Evolutionary conservation across 2,797 vertebrate genomes (phyloP).

Genomic region (Alca torda): DNA sequence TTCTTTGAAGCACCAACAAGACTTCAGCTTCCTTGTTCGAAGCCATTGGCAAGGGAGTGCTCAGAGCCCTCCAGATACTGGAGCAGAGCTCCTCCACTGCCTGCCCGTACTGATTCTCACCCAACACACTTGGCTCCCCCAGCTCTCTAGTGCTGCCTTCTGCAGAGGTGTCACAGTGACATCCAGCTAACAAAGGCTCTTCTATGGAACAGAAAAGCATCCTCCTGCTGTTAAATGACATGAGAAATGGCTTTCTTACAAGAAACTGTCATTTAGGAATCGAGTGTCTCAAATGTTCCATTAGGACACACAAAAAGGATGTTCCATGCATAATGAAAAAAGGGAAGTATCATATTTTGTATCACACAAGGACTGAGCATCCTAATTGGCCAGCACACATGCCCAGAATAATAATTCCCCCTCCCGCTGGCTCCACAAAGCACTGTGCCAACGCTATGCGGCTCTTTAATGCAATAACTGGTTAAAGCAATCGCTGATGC

Average conservation of each 20-base stretch:
- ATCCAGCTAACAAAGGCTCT: neutral
- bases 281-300: neutral
- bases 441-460: neutral
- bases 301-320: neutral
- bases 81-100: neutral
- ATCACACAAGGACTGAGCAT: neutral
- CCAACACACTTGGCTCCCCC: neutral
- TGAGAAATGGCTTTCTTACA: conserved; percentile 26
- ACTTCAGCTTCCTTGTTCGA: neutral
- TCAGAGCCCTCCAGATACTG: neutral
- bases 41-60: neutral
- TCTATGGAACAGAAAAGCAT: neutral
- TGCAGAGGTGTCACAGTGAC: neutral
- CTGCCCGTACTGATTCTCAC: neutral
- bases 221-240: conserved; percentile 9
- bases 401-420: neutral
- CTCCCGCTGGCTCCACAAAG: neutral
- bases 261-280: conserved; percentile 19
- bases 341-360: neutral
- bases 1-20: neutral
- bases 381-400: conserved; percentile 1
- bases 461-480: conserved; percentile 1
- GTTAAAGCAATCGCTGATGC: neutral
- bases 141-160: neutral
- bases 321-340: neutral